These are phyloP conservation scores for Rhyacophila brunnea DNA, from an alignment of 1,140 invertebrate genomes.

Conservation along the genomic window DNA sequence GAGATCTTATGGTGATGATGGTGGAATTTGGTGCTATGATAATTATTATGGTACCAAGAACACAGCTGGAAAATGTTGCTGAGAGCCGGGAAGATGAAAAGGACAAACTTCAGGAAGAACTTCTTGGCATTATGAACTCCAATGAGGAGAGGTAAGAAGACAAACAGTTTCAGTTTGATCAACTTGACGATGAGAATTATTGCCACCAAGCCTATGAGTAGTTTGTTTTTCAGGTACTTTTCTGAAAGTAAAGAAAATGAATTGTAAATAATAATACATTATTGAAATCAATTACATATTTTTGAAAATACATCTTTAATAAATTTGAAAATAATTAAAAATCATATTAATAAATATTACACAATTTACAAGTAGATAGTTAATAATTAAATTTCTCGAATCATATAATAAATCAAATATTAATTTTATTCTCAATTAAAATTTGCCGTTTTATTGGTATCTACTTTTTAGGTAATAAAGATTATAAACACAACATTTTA, in stretches of 20 bases:
- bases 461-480: too few relatives aligned
- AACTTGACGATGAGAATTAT: slow-evolving; percentile 76
- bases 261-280: neutral
- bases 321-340: too few relatives aligned
- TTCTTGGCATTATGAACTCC: slow-evolving; percentile 80
- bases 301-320: neutral
- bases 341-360: too few relatives aligned
- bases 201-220: slow-evolving; percentile 70
- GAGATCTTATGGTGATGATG: slow-evolving; percentile 75
- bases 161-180: slow-evolving; percentile 74
- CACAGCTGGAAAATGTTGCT: slow-evolving; percentile 82
- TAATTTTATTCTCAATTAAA: too few relatives aligned
- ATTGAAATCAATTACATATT: neutral
- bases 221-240: slow-evolving; percentile 72
- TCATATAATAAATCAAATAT: too few relatives aligned
- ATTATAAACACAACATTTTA: too few relatives aligned
- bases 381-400: too few relatives aligned
- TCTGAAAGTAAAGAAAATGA: slow-evolving; percentile 59
- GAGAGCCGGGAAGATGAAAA: slow-evolving; percentile 78
- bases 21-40: slow-evolving; percentile 70
- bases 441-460: too few relatives aligned
- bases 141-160: slow-evolving; percentile 69
- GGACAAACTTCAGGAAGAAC: slow-evolving; percentile 72
- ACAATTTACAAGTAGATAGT: too few relatives aligned
- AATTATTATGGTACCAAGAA: slow-evolving; percentile 72